These are phyloP conservation scores for Papilio polytes DNA, from an alignment of 1,140 invertebrate genomes.

Conservation along the genomic window DNA sequence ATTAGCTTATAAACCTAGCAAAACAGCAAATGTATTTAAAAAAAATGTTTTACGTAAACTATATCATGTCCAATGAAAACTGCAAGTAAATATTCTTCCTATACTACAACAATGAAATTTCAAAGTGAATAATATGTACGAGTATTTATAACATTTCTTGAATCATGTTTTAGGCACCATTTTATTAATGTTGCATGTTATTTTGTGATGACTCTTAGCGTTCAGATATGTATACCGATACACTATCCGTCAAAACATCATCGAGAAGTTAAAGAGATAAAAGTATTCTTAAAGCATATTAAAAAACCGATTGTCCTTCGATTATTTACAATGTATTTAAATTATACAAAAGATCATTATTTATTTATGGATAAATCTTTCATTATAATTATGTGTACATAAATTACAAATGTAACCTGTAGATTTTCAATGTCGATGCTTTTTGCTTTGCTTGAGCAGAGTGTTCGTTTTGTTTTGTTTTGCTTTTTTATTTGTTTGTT, in stretches of 20 bases:
- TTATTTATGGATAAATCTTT: conserved; percentile 58
- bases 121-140: conserved; percentile 46
- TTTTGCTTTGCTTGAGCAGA: conserved; percentile 66
- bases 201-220: conserved; percentile 49
- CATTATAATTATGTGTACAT: conserved; percentile 61
- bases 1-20: conserved; percentile 54
- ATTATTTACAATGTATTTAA: conserved; percentile 13
- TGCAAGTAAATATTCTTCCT: conserved; percentile 56
- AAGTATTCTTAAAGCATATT: not conserved
- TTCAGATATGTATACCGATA: no score
- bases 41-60: not conserved
- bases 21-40: conserved; percentile 45
- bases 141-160: conserved; percentile 45
- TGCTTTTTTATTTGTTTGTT: conserved; percentile 56
- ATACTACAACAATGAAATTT: conserved; percentile 54
- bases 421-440: conserved; percentile 57
- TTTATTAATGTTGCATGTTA: conserved; percentile 67
- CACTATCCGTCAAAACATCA: not conserved
- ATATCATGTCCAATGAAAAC: conserved; percentile 58
- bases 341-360: conserved; percentile 62
- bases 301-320: not conserved
- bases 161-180: conserved; percentile 43
- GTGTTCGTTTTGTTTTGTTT: conserved; percentile 64
- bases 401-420: not conserved
- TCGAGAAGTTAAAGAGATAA: not conserved